Evolutionary conservation across 2,888 invertebrate species (phyloP).

Genomic region (Cyrtodaria siliqua): DNA sequence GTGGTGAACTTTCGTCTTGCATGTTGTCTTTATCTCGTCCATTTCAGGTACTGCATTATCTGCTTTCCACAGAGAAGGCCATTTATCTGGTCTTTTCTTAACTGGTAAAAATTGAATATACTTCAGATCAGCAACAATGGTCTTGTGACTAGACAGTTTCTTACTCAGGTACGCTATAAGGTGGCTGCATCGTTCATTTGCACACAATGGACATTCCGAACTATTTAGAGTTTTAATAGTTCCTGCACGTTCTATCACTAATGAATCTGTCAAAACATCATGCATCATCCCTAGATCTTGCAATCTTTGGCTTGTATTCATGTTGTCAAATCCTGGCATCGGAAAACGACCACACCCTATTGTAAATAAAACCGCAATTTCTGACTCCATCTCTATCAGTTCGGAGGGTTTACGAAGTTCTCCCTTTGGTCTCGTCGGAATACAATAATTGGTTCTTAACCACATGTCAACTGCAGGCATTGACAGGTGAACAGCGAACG

Average conservation of each 20-base stretch:
- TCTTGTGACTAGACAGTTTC: neutral
- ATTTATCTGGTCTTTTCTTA: slow-evolving; percentile 62
- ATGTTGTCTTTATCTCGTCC: slow-evolving; percentile 13
- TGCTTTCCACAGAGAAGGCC: slow-evolving; percentile 67
- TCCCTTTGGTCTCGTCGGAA: slow-evolving; percentile 30
- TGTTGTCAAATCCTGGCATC: slow-evolving; percentile 2
- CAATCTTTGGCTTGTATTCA: slow-evolving; percentile 35
- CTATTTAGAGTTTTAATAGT: slow-evolving; percentile 45
- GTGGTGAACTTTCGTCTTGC: slow-evolving; percentile 26
- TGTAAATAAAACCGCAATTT: slow-evolving; percentile 62
- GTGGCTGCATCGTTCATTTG: slow-evolving; percentile 1
- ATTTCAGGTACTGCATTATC: slow-evolving; percentile 20
- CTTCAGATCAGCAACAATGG: slow-evolving; percentile 2
- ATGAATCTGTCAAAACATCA: slow-evolving; percentile 42
- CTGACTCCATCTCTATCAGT: slow-evolving; percentile 68
- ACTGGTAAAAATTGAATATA: slow-evolving; percentile 63
- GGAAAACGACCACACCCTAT: slow-evolving; percentile 74
- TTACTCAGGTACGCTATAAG: slow-evolving; percentile 30
- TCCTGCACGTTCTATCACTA: slow-evolving; percentile 63
- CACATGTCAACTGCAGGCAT: slow-evolving; percentile 1
- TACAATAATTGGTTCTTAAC: slow-evolving; percentile 43
- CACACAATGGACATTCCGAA: slow-evolving; percentile 11
- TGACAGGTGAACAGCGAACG: slow-evolving; percentile 1
- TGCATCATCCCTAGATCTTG: slow-evolving; percentile 66
- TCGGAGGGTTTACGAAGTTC: slow-evolving; percentile 58